These are phyloP conservation scores for Clitarchus hookeri DNA, from an alignment of 2,888 invertebrate genomes.

Conservation along the genomic window DNA sequence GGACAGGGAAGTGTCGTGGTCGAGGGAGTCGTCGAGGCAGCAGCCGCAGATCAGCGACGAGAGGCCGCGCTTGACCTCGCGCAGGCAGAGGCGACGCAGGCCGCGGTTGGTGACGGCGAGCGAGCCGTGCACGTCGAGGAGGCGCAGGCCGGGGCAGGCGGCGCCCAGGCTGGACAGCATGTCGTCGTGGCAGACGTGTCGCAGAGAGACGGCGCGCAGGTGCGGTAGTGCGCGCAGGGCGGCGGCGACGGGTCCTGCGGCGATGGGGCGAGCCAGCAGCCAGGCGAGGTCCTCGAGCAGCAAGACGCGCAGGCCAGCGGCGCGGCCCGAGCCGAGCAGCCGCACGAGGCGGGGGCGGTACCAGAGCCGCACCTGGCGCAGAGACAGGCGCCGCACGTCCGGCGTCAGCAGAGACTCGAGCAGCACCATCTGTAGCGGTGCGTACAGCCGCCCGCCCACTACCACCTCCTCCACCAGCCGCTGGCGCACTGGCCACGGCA, in stretches of 20 bases:
- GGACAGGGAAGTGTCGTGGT: constrained; percentile 34
- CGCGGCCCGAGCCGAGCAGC: constrained; percentile 38
- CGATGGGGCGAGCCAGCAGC: constrained; percentile 37
- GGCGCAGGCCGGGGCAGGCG: constrained; percentile 38
- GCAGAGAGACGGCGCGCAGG: constrained; percentile 38
- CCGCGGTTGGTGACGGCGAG: constrained; percentile 40
- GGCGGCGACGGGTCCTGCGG: constrained; percentile 33
- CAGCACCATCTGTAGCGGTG: constrained; percentile 37
- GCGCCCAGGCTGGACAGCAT: constrained; percentile 38
- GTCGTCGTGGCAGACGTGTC: constrained; percentile 41
- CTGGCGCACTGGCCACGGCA: constrained; percentile 41
- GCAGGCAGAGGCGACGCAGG: constrained; percentile 37
- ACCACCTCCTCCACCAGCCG: constrained; percentile 39
- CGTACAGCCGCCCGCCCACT: constrained; percentile 39
- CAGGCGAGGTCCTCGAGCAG: constrained; percentile 40
- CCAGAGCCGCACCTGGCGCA: constrained; percentile 41
- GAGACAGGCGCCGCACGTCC: constrained; percentile 39
- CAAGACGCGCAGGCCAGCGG: constrained; percentile 37
- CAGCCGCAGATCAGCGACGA: constrained; percentile 34
- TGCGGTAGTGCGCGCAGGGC: constrained; percentile 36
- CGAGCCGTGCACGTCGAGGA: constrained; percentile 40
- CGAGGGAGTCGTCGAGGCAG: constrained; percentile 38
- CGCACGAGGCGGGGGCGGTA: constrained; percentile 38
- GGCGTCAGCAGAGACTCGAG: constrained; percentile 39
- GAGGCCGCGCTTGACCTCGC: constrained; percentile 18